A percentile compares a stretch with the other conserved stretches of the same genome.
Evolutionary conservation across 2,797 vertebrate genomes (phyloP).

Genomic region (Bucorvus abyssinicus): DNA sequence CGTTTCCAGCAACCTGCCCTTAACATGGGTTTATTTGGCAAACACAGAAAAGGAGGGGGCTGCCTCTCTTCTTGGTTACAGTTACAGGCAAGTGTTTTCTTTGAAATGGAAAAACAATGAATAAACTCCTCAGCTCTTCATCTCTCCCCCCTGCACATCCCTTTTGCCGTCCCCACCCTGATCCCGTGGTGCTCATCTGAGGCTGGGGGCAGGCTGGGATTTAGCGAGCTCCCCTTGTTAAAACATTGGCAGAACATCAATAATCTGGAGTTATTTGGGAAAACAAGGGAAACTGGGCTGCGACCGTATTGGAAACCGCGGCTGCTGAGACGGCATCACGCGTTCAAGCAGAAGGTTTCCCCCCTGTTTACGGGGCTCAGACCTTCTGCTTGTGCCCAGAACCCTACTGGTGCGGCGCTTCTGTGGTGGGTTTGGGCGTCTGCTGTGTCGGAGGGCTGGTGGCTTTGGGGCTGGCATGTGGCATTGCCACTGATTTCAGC

Average conservation of each 20-base stretch:
- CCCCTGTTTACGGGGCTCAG: neutral
- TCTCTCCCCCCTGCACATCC: neutral
- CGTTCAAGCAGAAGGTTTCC: neutral
- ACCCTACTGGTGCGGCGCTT: neutral
- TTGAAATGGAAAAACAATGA: constrained; percentile 58
- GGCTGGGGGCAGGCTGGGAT: constrained; percentile 41
- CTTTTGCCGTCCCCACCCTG: constrained; percentile 9
- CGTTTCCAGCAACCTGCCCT: constrained; percentile 21
- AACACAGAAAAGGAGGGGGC: constrained; percentile 32
- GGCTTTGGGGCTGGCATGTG: neutral
- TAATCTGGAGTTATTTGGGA: constrained; percentile 34
- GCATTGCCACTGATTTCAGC: neutral
- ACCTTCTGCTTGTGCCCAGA: neutral
- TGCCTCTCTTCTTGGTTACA: constrained; percentile 21
- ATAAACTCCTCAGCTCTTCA: neutral
- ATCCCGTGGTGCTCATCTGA: constrained; percentile 19
- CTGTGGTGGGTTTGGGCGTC: neutral
- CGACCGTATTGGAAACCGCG: neutral
- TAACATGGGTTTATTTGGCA: constrained; percentile 51
- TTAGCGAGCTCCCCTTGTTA: neutral
- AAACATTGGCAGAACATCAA: constrained; percentile 50
- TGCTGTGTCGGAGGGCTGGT: neutral
- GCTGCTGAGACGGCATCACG: constrained; percentile 26
- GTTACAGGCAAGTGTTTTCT: constrained; percentile 55
- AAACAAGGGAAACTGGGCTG: constrained; percentile 20